These are phyloP conservation scores for Aproaerema taeniolella DNA, from an alignment of 2,888 invertebrate genomes.

Conservation along the genomic window DNA sequence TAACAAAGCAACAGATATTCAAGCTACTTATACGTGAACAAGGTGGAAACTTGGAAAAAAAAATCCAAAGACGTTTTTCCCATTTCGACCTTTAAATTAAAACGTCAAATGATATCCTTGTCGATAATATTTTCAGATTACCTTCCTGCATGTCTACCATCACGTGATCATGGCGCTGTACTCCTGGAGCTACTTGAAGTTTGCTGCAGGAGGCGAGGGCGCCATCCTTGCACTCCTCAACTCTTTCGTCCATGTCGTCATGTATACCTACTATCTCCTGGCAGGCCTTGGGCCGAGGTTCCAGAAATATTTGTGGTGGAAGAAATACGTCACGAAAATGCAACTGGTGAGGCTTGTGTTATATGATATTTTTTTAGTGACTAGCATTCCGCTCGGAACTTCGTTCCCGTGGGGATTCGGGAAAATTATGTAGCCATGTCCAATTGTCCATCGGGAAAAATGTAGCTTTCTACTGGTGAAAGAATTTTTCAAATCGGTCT, in stretches of 20 bases:
- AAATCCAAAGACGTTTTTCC: too few species aligned
- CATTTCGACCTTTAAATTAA: too few species aligned
- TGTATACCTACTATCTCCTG: constrained; percentile 89
- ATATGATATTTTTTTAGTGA: background rate
- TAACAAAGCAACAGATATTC: too few species aligned
- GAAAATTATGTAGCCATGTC: too few species aligned
- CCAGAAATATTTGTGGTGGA: constrained; percentile 92
- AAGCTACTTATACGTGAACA: too few species aligned
- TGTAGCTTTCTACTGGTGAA: too few species aligned
- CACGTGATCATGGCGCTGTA: constrained; percentile 87
- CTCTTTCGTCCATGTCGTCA: constrained; percentile 87
- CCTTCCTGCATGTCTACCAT: constrained; percentile 94
- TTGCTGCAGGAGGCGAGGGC: constrained; percentile 87
- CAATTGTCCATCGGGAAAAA: background rate
- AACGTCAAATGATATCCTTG: too few species aligned
- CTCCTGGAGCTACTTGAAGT: constrained; percentile 88
- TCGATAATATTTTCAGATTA: too few species aligned
- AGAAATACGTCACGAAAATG: constrained; percentile 88
- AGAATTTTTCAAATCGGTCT: too few species aligned
- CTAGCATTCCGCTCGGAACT: too few species aligned
- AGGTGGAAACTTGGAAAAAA: too few species aligned
- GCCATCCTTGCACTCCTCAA: constrained; percentile 86
- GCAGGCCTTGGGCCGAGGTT: constrained; percentile 86
- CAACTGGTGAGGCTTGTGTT: constrained; percentile 81
- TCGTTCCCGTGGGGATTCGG: too few species aligned